Evolutionary conservation across 2,888 invertebrate genomes (phyloP).

Genomic region (Ctenicera cuprea): DNA sequence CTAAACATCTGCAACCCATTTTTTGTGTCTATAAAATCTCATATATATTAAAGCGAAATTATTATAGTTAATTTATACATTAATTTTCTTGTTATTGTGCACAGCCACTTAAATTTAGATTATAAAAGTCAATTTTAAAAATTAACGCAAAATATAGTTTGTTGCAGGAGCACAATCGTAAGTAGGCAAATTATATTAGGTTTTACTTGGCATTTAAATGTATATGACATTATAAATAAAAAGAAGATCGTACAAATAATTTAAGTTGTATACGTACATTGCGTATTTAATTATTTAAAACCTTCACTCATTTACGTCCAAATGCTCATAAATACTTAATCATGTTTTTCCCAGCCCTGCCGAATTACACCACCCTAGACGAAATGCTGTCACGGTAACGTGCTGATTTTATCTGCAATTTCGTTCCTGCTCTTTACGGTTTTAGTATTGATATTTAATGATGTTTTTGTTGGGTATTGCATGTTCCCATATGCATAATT

Average conservation of each 20-base stretch:
- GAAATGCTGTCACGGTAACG: not conserved
- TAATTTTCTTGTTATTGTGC: no score
- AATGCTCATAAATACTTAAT: constrained; percentile 27
- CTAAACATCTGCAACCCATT: no score
- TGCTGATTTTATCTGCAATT: constrained; percentile 22
- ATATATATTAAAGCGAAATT: no score
- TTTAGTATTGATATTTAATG: constrained; percentile 16
- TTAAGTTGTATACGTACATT: constrained; percentile 4
- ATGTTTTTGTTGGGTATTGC: not conserved
- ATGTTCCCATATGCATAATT: not conserved
- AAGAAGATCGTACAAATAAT: not conserved
- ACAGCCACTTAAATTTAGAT: no score
- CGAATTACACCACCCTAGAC: constrained; percentile 24
- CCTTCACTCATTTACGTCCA: not conserved
- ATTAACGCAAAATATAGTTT: no score
- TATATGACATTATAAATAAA: no score
- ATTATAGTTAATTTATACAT: no score
- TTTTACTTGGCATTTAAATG: no score
- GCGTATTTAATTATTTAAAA: constrained; percentile 3
- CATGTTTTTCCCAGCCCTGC: constrained; percentile 17
- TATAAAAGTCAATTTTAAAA: no score
- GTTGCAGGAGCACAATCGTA: no score
- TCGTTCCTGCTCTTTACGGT: constrained; percentile 4
- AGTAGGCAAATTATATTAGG: no score
- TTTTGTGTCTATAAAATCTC: no score